Conservation (phyloP, 2,797 vertebrate genomes). For the Holocentrus rufus region DNA sequence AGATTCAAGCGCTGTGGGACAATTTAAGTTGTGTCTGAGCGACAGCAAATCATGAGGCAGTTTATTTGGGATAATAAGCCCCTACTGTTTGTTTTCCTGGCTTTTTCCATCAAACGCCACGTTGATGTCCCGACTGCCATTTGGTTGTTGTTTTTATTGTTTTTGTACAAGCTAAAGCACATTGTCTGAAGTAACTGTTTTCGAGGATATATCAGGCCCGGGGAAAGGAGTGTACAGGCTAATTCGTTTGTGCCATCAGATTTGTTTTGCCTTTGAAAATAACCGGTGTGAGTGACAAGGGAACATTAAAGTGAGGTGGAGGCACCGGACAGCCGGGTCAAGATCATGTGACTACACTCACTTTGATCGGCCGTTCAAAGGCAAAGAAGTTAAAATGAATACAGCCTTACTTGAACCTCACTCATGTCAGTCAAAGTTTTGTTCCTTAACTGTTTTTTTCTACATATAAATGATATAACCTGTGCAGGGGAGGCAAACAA, state of each 20-base stretch:
- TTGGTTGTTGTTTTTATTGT: neutral
- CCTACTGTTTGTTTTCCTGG: neutral
- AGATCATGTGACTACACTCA: constrained; percentile 31
- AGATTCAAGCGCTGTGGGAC: too few species aligned
- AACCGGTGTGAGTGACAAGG: constrained; percentile 12
- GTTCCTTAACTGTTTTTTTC: too few species aligned
- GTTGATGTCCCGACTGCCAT: constrained; percentile 28
- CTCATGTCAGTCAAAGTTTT: neutral
- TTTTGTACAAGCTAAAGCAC: constrained; percentile 32
- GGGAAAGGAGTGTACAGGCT: constrained; percentile 29
- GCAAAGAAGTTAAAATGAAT: constrained; percentile 32
- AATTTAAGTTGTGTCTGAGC: too few species aligned
- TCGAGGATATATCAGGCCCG: constrained; percentile 23
- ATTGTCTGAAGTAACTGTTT: constrained; percentile 21
- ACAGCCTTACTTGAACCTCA: constrained; percentile 7
- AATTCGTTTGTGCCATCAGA: constrained; percentile 30
- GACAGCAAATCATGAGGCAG: too few species aligned
- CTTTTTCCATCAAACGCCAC: neutral
- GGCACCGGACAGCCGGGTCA: neutral
- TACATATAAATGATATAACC: too few species aligned
- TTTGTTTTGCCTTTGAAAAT: constrained; percentile 60
- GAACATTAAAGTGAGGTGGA: constrained; percentile 48
- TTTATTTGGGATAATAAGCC: neutral
- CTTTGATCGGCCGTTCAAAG: constrained; percentile 8
- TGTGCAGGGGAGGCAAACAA: too few species aligned